A percentile compares a stretch with the other conserved stretches of the same genome.
These are phyloP conservation scores for Rhinopomastus cyanomelas DNA, from an alignment of 2,113 vertebrate genomes.

Conservation along the genomic window DNA sequence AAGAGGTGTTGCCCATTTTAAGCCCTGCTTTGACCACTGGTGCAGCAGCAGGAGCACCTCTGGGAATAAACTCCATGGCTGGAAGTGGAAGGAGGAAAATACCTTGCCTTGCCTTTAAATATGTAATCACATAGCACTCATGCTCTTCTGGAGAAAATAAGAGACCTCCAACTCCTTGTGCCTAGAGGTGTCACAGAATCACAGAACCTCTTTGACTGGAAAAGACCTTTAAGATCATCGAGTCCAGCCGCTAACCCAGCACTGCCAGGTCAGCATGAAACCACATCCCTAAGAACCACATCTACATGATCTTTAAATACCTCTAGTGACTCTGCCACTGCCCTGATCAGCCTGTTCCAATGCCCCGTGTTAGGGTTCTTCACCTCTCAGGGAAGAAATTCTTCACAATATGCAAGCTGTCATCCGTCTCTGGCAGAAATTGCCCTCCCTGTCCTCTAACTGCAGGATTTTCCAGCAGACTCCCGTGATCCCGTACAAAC, in stretches of 20 bases:
- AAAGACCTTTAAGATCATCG: too few species aligned
- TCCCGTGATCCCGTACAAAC: background rate
- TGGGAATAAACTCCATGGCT: background rate
- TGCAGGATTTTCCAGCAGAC: background rate
- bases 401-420: too few species aligned
- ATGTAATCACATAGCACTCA: background rate
- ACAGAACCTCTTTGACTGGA: too few species aligned
- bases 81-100: background rate
- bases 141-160: background rate
- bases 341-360: too few species aligned
- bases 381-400: too few species aligned
- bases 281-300: too few species aligned
- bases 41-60: background rate
- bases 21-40: background rate
- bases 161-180: background rate
- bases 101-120: background rate
- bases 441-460: background rate
- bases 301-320: too few species aligned
- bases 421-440: background rate
- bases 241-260: too few species aligned
- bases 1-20: background rate
- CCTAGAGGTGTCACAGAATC: background rate
- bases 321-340: too few species aligned
- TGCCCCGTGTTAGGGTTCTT: too few species aligned
- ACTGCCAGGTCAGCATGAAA: too few species aligned